These are phyloP conservation scores for Choristoneura rosaceana DNA, from an alignment of 2,888 invertebrate species.

Conservation along the genomic window DNA sequence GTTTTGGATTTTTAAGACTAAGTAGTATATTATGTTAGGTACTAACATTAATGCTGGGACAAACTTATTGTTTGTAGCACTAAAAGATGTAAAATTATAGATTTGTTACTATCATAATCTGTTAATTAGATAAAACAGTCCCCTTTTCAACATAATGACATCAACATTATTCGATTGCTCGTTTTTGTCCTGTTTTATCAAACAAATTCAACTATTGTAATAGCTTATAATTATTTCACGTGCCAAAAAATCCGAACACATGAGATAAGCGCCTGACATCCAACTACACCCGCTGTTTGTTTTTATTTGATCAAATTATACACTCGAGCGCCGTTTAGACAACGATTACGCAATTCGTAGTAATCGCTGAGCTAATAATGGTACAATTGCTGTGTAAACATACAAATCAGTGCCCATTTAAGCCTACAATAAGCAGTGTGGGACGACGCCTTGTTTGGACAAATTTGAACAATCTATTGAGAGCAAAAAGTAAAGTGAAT, in stretches of 20 bases:
- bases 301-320: slow-evolving; percentile 73
- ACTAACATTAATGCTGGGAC: no score
- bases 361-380: slow-evolving; percentile 71
- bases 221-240: neutral
- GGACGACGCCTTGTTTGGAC: slow-evolving; percentile 38
- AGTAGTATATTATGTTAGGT: neutral
- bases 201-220: no score
- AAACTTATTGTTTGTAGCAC: neutral
- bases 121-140: neutral
- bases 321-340: slow-evolving; percentile 59
- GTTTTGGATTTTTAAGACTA: no score
- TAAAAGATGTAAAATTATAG: neutral
- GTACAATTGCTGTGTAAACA: slow-evolving; percentile 64
- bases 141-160: no score
- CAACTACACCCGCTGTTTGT: slow-evolving; percentile 58
- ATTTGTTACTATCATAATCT: no score
- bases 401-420: slow-evolving; percentile 65
- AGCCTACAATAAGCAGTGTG: slow-evolving; percentile 49
- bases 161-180: no score
- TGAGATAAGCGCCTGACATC: slow-evolving; percentile 40
- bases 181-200: no score
- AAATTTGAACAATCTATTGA: slow-evolving; percentile 26
- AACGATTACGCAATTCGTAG: slow-evolving; percentile 61
- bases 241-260: slow-evolving; percentile 15
- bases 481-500: slow-evolving; percentile 27